phyloP scores from a whole-genome alignment of 2,888 invertebrate genomes.

The Conops quadrifasciatus region DNA sequence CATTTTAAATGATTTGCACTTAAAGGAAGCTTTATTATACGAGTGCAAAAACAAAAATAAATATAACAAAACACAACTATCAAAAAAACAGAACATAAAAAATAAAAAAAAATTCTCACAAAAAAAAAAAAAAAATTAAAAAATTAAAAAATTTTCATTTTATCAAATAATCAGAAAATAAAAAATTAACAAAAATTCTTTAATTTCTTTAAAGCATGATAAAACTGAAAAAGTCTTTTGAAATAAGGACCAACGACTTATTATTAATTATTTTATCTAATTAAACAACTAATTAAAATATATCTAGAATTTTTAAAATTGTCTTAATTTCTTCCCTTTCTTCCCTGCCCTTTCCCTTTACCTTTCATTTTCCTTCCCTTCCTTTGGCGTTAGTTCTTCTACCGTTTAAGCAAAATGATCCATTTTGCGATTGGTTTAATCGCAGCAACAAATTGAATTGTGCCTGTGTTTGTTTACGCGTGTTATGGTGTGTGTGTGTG shows the following conservation, averaged over 20 bases:
- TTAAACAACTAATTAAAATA: too few species aligned
- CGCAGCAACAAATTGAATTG: constrained; percentile 35
- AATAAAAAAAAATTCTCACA: not conserved
- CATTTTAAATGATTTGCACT: not conserved
- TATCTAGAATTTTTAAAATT: not conserved
- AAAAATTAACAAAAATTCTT: not conserved
- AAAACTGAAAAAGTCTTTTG: constrained; percentile 12
- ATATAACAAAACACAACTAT: not conserved
- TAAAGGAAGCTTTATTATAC: not conserved
- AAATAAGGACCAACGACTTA: too few species aligned
- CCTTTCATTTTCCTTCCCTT: not conserved
- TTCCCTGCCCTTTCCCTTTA: not conserved
- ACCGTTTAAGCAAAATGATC: constrained; percentile 12
- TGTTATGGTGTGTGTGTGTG: too few species aligned
- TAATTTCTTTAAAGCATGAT: too few species aligned
- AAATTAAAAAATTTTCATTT: constrained; percentile 13
- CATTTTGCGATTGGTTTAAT: constrained; percentile 33
- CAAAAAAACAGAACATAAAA: not conserved
- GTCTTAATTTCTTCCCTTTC: not conserved
- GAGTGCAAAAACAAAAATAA: not conserved
- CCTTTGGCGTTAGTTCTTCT: not conserved
- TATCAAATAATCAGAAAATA: too few species aligned
- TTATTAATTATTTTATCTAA: too few species aligned
- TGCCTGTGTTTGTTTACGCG: not conserved
- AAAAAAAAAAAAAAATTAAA: not conserved